Evolutionary conservation across 23 tunicate genomes (phyloP).

Genomic region (Ciona savignyi): DNA sequence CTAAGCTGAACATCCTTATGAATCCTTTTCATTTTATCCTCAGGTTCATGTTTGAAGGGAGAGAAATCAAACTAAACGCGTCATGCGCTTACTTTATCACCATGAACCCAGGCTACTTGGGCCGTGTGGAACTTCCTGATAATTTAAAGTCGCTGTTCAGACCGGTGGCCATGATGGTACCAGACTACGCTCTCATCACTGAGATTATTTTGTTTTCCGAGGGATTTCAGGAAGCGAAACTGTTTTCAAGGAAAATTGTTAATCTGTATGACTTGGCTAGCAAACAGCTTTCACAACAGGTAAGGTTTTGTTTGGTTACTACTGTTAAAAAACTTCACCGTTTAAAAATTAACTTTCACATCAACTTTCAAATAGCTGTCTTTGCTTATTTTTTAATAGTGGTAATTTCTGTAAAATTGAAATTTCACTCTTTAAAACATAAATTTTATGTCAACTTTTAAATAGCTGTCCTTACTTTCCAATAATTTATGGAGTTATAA

Average conservation of each 20-base stretch:
- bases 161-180: conserved; percentile 95
- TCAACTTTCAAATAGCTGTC: no score
- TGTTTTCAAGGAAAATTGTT: conserved; percentile 85
- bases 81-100: conserved; percentile 97
- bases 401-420: no score
- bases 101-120: conserved; percentile 90
- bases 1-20: no score
- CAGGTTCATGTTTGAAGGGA: conserved; percentile 90
- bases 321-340: neutral
- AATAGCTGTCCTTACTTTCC: no score
- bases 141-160: conserved; percentile 91
- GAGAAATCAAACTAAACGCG: conserved; percentile 72
- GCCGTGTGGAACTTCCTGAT: conserved; percentile 91
- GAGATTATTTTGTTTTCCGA: conserved; percentile 91
- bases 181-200: conserved; percentile 84
- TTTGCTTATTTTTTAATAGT: no score
- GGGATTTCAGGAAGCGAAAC: conserved; percentile 83
- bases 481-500: neutral
- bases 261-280: conserved; percentile 83
- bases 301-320: conserved; percentile 1
- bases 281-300: conserved; percentile 94
- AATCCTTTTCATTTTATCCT: neutral
- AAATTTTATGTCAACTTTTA: neutral
- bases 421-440: neutral
- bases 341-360: no score